Conservation (phyloP, 2,888 invertebrate genomes). For the Trichogramma evanescens region DNA sequence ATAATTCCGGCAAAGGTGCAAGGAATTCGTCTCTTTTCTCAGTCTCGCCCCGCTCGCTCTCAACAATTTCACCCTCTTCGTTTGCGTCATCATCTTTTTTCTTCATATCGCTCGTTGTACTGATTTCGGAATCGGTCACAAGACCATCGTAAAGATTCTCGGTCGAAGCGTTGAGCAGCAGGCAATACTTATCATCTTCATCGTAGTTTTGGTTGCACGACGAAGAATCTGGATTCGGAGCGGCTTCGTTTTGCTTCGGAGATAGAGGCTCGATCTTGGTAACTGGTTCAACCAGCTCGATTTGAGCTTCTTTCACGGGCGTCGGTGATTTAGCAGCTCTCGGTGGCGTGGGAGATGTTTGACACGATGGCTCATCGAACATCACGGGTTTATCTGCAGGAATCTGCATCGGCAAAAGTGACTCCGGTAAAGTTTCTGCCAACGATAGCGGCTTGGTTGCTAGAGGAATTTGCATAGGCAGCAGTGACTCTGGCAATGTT, state of each 20-base stretch:
- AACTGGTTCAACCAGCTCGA: not conserved
- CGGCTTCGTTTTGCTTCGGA: too few species aligned
- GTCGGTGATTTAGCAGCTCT: not conserved
- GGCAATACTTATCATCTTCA: not conserved
- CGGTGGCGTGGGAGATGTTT: not conserved
- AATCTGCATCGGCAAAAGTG: too few species aligned
- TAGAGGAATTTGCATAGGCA: not conserved
- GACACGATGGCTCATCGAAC: too few species aligned
- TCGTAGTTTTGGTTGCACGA: not conserved
- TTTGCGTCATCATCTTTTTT: conserved; percentile 15
- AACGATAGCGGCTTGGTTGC: not conserved
- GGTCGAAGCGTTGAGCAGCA: too few species aligned
- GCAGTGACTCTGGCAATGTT: conserved; percentile 26
- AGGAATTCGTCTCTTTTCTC: conserved; percentile 56
- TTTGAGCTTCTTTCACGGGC: not conserved
- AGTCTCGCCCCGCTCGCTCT: conserved; percentile 30
- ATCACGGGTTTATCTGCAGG: too few species aligned
- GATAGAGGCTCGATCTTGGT: not conserved
- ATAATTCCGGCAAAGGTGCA: conserved; percentile 70
- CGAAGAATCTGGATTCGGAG: too few species aligned
- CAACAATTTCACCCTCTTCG: conserved; percentile 40
- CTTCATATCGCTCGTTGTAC: not conserved
- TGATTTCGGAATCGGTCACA: conserved; percentile 13
- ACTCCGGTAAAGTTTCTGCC: too few species aligned
- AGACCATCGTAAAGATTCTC: conserved; percentile 10